A percentile compares a stretch with the other conserved stretches of the same genome.
phyloP scores from a whole-genome alignment of 2,888 invertebrate species.

The Hypolimnas misippus region DNA sequence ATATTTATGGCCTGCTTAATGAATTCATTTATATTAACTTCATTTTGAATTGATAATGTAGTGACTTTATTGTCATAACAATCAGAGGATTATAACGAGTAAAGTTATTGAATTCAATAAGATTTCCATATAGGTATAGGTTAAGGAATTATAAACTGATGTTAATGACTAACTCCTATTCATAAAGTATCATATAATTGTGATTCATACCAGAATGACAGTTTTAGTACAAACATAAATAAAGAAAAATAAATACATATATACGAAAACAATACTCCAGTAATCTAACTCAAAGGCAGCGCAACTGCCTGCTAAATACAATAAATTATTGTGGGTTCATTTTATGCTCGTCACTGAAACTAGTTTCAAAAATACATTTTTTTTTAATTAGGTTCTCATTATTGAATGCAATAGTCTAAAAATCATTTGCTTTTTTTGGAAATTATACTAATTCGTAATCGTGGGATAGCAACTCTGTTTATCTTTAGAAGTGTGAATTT shows the following conservation, averaged over 20 bases:
- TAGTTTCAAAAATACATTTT: too few relatives aligned
- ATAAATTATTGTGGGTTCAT: too few relatives aligned
- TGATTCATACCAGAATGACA: constrained; percentile 19
- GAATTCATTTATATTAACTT: constrained; percentile 38
- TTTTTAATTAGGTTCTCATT: too few relatives aligned
- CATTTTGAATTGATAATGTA: constrained; percentile 34
- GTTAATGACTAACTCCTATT: constrained; percentile 18
- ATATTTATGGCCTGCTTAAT: constrained; percentile 49
- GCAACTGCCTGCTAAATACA: too few relatives aligned
- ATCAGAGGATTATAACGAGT: constrained; percentile 9
- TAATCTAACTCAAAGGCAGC: too few relatives aligned
- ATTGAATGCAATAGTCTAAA: too few relatives aligned
- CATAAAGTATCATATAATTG: constrained; percentile 13
- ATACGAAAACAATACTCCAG: not conserved
- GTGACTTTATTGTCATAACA: constrained; percentile 24
- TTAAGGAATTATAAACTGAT: constrained; percentile 15
- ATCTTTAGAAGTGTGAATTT: too few relatives aligned
- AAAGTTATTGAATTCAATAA: constrained; percentile 11
- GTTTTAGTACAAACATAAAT: not conserved
- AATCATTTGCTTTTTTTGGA: too few relatives aligned
- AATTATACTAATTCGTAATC: too few relatives aligned
- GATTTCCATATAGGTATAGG: constrained; percentile 13
- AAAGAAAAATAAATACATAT: not conserved
- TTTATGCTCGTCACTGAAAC: too few relatives aligned
- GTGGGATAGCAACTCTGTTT: too few relatives aligned